phyloP scores from a whole-genome alignment of 2,113 vertebrate genomes.

The Tor tambroides region DNA sequence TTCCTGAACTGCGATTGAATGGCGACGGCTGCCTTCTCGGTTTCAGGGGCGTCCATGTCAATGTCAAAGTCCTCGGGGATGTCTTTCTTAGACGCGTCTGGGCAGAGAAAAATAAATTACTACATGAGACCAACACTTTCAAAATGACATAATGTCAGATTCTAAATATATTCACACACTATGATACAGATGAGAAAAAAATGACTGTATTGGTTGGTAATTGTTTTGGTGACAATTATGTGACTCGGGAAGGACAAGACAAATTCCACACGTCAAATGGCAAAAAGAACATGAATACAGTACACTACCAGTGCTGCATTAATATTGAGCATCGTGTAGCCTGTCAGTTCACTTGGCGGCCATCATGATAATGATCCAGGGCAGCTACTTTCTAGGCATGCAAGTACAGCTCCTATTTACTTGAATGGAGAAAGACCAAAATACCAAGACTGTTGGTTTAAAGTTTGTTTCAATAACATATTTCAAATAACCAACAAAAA shows the following conservation, averaged over 20 bases:
- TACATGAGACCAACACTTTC: neutral
- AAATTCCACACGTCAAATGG: neutral
- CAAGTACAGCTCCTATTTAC: neutral
- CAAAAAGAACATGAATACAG: neutral
- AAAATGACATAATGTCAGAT: no score
- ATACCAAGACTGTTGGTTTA: neutral
- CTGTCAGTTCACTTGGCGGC: neutral
- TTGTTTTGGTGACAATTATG: neutral
- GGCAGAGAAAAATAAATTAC: constrained; percentile 45
- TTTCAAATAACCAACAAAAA: neutral
- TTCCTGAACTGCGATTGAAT: constrained; percentile 93
- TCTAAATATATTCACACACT: neutral
- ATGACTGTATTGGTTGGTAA: no score
- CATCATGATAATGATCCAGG: neutral
- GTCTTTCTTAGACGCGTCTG: constrained; percentile 90
- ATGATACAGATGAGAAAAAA: neutral
- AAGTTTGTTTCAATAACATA: neutral
- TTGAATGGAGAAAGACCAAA: neutral
- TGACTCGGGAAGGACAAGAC: neutral
- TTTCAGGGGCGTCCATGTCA: constrained; percentile 85
- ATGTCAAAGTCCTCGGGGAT: constrained; percentile 86
- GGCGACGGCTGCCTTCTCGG: constrained; percentile 83
- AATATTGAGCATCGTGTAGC: neutral
- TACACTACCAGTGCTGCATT: neutral
- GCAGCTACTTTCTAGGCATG: neutral